Base-by-base conservation (phyloP, 2,113 vertebrate species). In the Sinocyclocheilus grahami region DNA sequence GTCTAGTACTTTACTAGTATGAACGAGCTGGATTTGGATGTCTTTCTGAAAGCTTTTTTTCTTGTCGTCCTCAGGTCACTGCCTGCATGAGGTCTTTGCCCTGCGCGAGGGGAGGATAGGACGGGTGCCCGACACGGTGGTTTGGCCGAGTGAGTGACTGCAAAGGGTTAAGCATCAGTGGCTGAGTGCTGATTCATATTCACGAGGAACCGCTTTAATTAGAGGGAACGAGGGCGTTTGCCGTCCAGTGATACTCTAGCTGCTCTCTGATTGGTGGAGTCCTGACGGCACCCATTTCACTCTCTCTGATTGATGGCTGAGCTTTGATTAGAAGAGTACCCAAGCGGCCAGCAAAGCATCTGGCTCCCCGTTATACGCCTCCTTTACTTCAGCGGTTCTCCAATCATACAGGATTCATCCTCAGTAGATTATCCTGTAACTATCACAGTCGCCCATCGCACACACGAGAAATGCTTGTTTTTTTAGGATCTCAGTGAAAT, bases 11-110 rank as follows among this genome's bases (percentile, higher is more conserved):
- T 42, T 22, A 62, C 58, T 22, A 60, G 55, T 60, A 62, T 62
- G 58, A n/a, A 1, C 58, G 3, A 72, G 65, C 37, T 24, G 72
- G 11, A 24, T 48, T 13, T 8, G 46, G 5, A 10, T 74, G 37
- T 74, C 3, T 74, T 42, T 74, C 71, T 74, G 33, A 74, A 22
- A 2, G 46, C 13, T 22, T 27, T 24, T 55, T 51, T 63, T 20
- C 37, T 72, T 87, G 89, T 85, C 87, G 78, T 82, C 46, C 92
- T 93, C 93, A 99, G 98, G 98, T 86, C 98, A 99, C 92, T 99
- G 98, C 94, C 93, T 99, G 92, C 96, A 99, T 77, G 98, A 99
- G 94, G 96, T 99, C 93, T 97, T 98, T 94, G 92, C 97, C 91
- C 95, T 99, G 89, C 96, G 98, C 91, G 98, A 99, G 95, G 98